A percentile compares a stretch with the other conserved stretches of the same genome.
These are phyloP conservation scores for Chaetophractus vellerosus DNA, from an alignment of 2,797 vertebrate species.

Conservation along the genomic window DNA sequence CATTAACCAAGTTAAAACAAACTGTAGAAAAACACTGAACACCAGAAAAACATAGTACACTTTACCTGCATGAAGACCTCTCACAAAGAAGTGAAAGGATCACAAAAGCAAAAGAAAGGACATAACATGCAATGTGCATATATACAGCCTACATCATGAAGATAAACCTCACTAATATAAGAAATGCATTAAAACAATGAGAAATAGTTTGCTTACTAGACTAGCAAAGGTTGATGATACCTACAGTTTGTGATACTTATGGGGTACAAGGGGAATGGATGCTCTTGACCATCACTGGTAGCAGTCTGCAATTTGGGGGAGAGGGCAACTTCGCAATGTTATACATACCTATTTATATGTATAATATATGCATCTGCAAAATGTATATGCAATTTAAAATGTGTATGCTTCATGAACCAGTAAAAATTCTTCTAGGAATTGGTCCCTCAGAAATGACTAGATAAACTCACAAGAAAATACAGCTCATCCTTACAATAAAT, in stretches of 20 bases:
- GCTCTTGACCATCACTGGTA: neutral
- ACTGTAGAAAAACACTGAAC: neutral
- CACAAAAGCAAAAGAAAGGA: neutral
- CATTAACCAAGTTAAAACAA: neutral
- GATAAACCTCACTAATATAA: neutral
- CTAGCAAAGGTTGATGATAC: neutral
- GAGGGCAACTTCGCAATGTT: neutral
- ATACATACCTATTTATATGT: no score
- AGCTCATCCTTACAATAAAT: neutral
- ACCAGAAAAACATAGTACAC: neutral
- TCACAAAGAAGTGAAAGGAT: neutral
- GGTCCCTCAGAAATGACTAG: neutral
- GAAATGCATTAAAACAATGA: neutral
- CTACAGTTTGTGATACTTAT: neutral
- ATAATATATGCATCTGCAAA: no score
- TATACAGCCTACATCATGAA: neutral
- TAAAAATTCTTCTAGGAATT: neutral
- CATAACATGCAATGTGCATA: no score
- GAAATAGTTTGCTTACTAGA: neutral
- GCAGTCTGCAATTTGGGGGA: neutral
- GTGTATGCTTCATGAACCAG: neutral
- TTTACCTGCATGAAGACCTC: neutral
- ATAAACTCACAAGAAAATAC: neutral
- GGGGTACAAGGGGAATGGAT: neutral
- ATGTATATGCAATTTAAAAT: neutral